Conservation (phyloP, 2,113 vertebrate species). For the Perca schrenkii region DNA sequence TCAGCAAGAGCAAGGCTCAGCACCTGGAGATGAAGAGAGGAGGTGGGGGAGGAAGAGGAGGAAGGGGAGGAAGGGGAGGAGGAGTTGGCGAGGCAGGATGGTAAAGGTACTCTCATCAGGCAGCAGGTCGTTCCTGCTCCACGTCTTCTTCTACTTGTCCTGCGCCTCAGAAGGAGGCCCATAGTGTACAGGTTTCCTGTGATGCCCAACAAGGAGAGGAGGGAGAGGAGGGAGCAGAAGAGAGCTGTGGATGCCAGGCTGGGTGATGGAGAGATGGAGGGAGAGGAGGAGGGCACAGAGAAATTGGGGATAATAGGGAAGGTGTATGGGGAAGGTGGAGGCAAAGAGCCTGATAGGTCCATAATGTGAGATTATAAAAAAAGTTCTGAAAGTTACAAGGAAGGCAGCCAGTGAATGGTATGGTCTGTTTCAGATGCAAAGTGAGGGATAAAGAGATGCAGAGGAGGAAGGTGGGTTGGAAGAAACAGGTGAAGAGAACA, state of each 20-base stretch:
- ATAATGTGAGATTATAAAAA: constrained; percentile 60
- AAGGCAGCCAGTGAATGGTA: constrained; percentile 15
- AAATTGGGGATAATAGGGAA: constrained; percentile 66
- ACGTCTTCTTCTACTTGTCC: constrained; percentile 72
- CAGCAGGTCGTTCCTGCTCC: constrained; percentile 67
- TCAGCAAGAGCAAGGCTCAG: constrained; percentile 88
- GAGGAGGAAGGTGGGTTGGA: neutral
- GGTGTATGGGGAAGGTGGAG: constrained; percentile 73
- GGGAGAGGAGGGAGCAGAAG: constrained; percentile 86
- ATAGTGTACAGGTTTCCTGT: constrained; percentile 89
- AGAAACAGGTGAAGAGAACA: constrained; percentile 40
- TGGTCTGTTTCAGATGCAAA: constrained; percentile 9
- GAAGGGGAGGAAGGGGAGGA: constrained; percentile 75
- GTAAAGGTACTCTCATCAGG: constrained; percentile 55
- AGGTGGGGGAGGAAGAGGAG: constrained; percentile 75
- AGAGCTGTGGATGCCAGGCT: constrained; percentile 84
- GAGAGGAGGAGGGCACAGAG: constrained; percentile 76
- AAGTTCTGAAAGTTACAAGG: neutral
- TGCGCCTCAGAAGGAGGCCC: constrained; percentile 83
- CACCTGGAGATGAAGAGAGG: constrained; percentile 87
- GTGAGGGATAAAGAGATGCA: neutral
- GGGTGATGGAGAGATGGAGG: constrained; percentile 81
- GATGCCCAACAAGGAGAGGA: constrained; percentile 87
- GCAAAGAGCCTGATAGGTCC: constrained; percentile 75
- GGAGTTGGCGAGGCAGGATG: constrained; percentile 72